Evolutionary conservation across 2,113 vertebrate genomes (phyloP), one percentile per base, ranked within the genome.

Genomic region (Oncorhynchus kisutch): DNA sequence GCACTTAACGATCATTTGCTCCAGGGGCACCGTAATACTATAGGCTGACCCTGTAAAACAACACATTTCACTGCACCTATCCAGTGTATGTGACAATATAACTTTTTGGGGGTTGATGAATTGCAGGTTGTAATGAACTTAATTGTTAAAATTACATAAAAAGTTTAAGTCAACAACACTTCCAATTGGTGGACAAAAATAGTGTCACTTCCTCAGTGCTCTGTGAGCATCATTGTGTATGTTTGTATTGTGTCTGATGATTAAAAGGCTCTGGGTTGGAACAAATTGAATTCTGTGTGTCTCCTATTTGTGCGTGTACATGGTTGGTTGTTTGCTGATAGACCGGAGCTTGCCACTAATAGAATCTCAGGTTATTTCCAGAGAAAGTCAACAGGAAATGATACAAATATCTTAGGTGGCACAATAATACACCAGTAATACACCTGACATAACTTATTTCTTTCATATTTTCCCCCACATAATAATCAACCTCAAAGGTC

Each of bases 191-290:
- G 49, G 39, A 39, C 39, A 51, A 51, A 51, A 16, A 51, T 14
- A 14, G 49, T 51, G 11, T 51, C 49, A 16, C 14, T 14, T 64
- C 60, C 60, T 64, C 60, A 64, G 60, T 64, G 60, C 20, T 24
- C 60, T 64, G 22, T 8, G 64, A 5, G 64, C 39, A 39, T 9
- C 8, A 39, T 9, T 24, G 22, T 27, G 12, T 24, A 13, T 11
- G 18, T 9, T 16, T 51, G 49, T 51, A 2, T 5, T 14, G 11
- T 66, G 8, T 60, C 59, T 60, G 16, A 60, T 66, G 64, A 66
- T 66, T 24, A 66, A 66, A 13, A 27, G 22, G 9, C 75, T 73
- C 77, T 84, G 78, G 78, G 72, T 74, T 82, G 80, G 80, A 88
- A 85, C 67, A 77, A 77, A 79, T 77, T 39, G 39, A 39, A 39